phyloP scores from a whole-genome alignment of 2,888 invertebrate genomes.

The Dinocampus coccinellae region DNA sequence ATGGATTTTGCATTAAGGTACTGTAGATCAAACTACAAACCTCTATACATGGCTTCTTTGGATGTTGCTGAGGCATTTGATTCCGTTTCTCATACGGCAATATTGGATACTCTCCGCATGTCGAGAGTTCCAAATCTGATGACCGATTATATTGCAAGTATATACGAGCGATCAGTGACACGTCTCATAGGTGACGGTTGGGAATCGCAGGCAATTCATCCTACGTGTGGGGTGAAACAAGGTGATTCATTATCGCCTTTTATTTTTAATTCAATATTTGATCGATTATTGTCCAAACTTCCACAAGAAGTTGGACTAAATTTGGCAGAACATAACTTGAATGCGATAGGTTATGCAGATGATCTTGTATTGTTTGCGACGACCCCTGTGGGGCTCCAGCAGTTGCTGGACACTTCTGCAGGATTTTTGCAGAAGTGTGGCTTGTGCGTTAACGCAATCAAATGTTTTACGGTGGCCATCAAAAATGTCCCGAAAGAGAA shows the following conservation, averaged over 20 bases:
- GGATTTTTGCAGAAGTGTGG: constrained; percentile 44
- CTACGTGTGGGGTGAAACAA: constrained; percentile 44
- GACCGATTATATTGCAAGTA: constrained; percentile 16
- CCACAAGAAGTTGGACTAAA: not conserved
- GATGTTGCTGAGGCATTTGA: constrained; percentile 68
- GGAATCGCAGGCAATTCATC: constrained; percentile 25
- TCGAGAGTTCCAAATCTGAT: constrained; percentile 9
- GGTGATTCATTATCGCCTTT: constrained; percentile 46
- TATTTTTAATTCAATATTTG: constrained; percentile 40
- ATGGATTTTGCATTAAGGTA: constrained; percentile 36
- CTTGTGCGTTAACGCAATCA: constrained; percentile 46
- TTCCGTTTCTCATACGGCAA: constrained; percentile 52
- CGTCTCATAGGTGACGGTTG: not conserved
- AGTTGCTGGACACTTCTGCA: not conserved
- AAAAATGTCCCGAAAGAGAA: not conserved
- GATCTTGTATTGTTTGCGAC: constrained; percentile 47
- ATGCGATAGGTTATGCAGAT: constrained; percentile 44
- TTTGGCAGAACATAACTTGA: not conserved
- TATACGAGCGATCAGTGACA: not conserved
- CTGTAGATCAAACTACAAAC: constrained; percentile 49
- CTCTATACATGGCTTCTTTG: constrained; percentile 61
- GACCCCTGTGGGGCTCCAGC: constrained; percentile 45
- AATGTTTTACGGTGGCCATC: constrained; percentile 27
- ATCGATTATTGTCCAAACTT: constrained; percentile 9
- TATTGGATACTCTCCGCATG: constrained; percentile 17